Evolutionary conservation across 2,888 invertebrate genomes (phyloP), one percentile per base, ranked within the genome.

Genomic region (Spodoptera picta): DNA sequence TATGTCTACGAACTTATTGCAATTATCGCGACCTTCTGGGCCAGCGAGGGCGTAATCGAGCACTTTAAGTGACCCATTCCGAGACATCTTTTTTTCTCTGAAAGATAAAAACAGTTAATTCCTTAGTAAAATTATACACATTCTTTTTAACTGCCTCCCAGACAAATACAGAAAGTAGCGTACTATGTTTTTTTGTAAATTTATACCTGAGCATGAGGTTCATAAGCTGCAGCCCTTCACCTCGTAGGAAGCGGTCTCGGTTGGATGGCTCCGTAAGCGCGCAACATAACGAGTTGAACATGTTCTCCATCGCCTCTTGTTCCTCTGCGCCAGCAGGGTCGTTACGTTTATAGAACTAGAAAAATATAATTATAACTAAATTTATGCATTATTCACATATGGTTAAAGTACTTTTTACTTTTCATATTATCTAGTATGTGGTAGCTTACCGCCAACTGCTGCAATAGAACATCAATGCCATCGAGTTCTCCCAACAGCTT

Each of bases 141-240:
- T 31, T 31, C 31, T 31, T 31, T 31, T 31, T 31, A 2, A 31
- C 0, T 31, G 31, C 19, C 19, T 19, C 2, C 19, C 19, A 19
- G 5, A 27, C 27, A 27, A 27, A 2, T 27, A 27, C 2, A 27
- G 5, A 27, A 27, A 27, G 0, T 27, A 27, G 27, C 5, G 6
- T 11, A 9, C 6, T 0, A n/a, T 14, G 6, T 5, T 4, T 23
- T 24, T 1, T 24, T 10, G 23, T 12, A 24, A n/a, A 14, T 12
- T 4, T 12, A 36, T 80, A 97, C 97, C 97, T 96, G 45, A 99
- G 95, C 99, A 99, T 99, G 65, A 99, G 96, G 93, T 99, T 99
- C 99, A 99, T 99, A 50, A 99, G 96, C 90, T 99, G 99, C 53
- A 99, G 95, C 3, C 99, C 99, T 95, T 99, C 99, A 2, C 99